phyloP scores from a whole-genome alignment of 2,113 vertebrate species.

The Caranx melampygus region DNA sequence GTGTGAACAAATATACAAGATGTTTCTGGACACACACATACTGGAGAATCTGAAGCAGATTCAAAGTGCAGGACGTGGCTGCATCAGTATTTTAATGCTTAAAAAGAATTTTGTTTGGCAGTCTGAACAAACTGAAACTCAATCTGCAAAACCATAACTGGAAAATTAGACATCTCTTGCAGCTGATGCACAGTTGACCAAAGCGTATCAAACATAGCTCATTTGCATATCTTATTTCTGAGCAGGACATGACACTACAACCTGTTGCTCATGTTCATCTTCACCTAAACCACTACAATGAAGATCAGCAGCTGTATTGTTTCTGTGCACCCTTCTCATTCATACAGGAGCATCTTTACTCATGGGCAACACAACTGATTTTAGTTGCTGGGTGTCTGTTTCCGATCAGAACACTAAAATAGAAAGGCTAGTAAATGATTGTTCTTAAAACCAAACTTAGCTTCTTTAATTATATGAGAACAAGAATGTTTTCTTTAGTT shows the following conservation, averaged over 20 bases:
- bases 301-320: background rate
- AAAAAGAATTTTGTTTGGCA: background rate
- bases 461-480: background rate
- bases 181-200: background rate
- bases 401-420: background rate
- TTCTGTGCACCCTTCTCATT: background rate
- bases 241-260: slow-evolving; percentile 16
- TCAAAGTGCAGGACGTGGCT: no score
- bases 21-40: background rate
- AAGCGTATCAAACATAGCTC: background rate
- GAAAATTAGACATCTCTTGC: background rate
- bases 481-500: no score
- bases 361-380: background rate
- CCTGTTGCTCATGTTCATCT: background rate
- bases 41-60: background rate
- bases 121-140: background rate
- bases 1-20: background rate
- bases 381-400: slow-evolving; percentile 14
- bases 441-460: background rate
- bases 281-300: background rate
- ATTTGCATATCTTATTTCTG: slow-evolving; percentile 55
- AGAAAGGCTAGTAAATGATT: background rate
- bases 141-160: background rate
- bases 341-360: background rate
- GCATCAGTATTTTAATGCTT: background rate